Evolutionary conservation across 1,140 invertebrate genomes (phyloP).

Genomic region (Anoplolepis gracilipes): DNA sequence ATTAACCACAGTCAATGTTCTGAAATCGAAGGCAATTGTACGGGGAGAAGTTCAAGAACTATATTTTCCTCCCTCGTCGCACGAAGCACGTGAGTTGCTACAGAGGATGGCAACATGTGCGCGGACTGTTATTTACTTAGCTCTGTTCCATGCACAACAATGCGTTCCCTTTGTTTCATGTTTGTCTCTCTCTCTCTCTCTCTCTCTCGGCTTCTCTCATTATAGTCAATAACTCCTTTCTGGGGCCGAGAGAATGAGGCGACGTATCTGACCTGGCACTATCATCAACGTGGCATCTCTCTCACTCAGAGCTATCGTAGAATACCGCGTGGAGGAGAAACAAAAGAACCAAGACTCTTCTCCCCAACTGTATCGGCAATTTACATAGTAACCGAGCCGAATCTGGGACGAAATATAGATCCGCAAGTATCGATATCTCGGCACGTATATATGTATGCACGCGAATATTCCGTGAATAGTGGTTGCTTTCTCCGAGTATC

Average conservation of each 20-base stretch:
- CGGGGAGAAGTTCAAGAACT: slow-evolving; percentile 34
- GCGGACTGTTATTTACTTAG: slow-evolving; percentile 50
- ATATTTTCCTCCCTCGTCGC: neutral
- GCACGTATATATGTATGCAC: neutral
- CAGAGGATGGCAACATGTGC: slow-evolving; percentile 35
- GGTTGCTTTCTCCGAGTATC: slow-evolving; percentile 37
- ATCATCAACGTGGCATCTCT: slow-evolving; percentile 45
- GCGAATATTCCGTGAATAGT: slow-evolving; percentile 6
- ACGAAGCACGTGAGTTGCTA: neutral
- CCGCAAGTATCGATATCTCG: slow-evolving; percentile 18
- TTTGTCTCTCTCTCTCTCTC: neutral
- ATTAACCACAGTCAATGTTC: slow-evolving; percentile 49
- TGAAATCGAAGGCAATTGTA: slow-evolving; percentile 51
- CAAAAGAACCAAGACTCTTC: slow-evolving; percentile 39
- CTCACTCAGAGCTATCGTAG: slow-evolving; percentile 16
- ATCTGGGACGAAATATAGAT: slow-evolving; percentile 54
- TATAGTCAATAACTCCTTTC: slow-evolving; percentile 52
- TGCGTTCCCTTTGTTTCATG: slow-evolving; percentile 47
- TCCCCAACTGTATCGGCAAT: slow-evolving; percentile 30
- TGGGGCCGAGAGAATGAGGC: slow-evolving; percentile 44
- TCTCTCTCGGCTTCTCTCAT: slow-evolving; percentile 8
- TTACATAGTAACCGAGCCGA: slow-evolving; percentile 56
- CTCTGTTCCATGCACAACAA: slow-evolving; percentile 22
- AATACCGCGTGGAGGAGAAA: neutral
- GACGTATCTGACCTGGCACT: slow-evolving; percentile 58